phyloP scores from a whole-genome alignment of 2,888 invertebrate genomes.

The Volucella inanis region DNA sequence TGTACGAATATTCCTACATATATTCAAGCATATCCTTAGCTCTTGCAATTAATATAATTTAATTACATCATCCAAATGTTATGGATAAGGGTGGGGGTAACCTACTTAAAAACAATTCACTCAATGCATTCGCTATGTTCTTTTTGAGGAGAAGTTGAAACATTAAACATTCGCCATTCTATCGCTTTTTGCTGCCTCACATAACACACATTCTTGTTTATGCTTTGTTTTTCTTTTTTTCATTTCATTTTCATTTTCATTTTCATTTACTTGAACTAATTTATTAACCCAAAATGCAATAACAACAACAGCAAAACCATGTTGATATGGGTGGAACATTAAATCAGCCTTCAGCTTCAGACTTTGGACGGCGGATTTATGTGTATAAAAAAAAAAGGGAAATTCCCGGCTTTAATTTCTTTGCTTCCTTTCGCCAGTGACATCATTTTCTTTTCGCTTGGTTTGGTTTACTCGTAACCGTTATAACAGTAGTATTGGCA shows the following conservation, averaged over 20 bases:
- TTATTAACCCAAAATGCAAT: slow-evolving; percentile 40
- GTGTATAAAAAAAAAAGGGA: not conserved
- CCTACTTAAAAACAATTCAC: not conserved
- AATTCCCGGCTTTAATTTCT: slow-evolving; percentile 42
- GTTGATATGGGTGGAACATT: slow-evolving; percentile 7
- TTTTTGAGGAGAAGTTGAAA: too few relatives aligned
- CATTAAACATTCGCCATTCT: too few relatives aligned
- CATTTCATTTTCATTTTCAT: slow-evolving; percentile 14
- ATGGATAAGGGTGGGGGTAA: not conserved
- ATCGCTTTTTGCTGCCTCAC: not conserved
- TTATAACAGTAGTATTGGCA: slow-evolving; percentile 7
- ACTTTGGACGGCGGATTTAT: not conserved
- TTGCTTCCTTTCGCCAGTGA: slow-evolving; percentile 58
- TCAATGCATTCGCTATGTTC: not conserved
- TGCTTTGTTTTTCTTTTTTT: slow-evolving; percentile 42
- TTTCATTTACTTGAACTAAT: slow-evolving; percentile 41
- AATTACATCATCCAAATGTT: not conserved
- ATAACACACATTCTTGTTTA: slow-evolving; percentile 8
- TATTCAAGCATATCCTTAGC: too few relatives aligned
- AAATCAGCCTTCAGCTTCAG: not conserved
- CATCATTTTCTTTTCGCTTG: slow-evolving; percentile 66
- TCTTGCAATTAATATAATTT: not conserved
- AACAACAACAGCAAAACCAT: slow-evolving; percentile 26
- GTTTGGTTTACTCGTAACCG: slow-evolving; percentile 55
- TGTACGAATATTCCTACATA: too few relatives aligned